Conservation (phyloP, 1,140 invertebrate genomes). For the Calosoma granatense region DNA sequence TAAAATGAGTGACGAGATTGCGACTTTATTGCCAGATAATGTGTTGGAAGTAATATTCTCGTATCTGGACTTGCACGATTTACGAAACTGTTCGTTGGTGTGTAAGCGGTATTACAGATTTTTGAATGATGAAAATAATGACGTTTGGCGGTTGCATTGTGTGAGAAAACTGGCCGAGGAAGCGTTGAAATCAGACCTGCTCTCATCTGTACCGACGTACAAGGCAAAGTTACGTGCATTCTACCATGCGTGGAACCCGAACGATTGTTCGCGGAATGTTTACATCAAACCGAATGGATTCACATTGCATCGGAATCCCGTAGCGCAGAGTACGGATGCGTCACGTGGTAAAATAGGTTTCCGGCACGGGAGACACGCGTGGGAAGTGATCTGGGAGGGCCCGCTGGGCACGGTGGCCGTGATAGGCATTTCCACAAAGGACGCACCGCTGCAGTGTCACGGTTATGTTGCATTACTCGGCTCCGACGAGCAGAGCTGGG, state of each 20-base stretch:
- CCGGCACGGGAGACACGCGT: constrained; percentile 85
- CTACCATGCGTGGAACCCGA: constrained; percentile 94
- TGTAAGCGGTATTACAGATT: constrained; percentile 90
- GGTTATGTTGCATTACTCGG: constrained; percentile 93
- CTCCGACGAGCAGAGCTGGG: constrained; percentile 95
- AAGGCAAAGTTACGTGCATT: constrained; percentile 92
- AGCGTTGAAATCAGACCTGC: constrained; percentile 83
- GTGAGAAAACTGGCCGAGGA: constrained; percentile 79
- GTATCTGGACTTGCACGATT: constrained; percentile 76
- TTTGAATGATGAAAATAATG: constrained; percentile 88
- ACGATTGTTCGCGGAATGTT: constrained; percentile 94
- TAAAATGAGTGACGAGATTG: constrained; percentile 27
- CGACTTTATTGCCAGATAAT: constrained; percentile 50
- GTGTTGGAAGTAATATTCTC: constrained; percentile 92
- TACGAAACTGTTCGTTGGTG: constrained; percentile 81
- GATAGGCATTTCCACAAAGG: constrained; percentile 90
- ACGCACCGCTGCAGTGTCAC: constrained; percentile 79
- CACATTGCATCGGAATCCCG: constrained; percentile 92
- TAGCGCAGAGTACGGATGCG: constrained; percentile 97
- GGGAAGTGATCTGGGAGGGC: constrained; percentile 99
- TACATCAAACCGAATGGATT: constrained; percentile 96
- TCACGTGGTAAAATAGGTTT: constrained; percentile 93
- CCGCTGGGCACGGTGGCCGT: constrained; percentile 93
- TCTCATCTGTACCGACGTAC: constrained; percentile 80
- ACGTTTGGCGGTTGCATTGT: constrained; percentile 91